Percentiles rank a stretch among this genome's conserved stretches.
These are phyloP conservation scores for Spongilla lacustris DNA, from an alignment of 37 sponge, comb jelly and placozoan species.

Conservation along the genomic window DNA sequence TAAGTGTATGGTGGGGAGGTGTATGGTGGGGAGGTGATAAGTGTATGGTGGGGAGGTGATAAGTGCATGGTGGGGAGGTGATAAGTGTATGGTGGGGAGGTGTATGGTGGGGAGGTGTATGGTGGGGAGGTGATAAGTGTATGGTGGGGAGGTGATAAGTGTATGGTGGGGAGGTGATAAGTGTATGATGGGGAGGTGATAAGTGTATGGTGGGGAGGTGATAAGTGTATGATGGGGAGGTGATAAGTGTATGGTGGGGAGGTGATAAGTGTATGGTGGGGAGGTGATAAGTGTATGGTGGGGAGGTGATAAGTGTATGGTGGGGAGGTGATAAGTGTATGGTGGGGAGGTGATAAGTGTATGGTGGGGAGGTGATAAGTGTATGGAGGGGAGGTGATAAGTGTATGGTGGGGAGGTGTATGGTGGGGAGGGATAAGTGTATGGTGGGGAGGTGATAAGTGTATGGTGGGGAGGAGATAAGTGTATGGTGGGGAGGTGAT, in stretches of 20 bases:
- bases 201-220: not conserved
- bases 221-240: not conserved
- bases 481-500: not conserved
- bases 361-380: not conserved
- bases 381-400: not conserved
- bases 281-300: not conserved
- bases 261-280: not conserved
- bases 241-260: not conserved
- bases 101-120: not conserved
- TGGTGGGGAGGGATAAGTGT: not conserved
- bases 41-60: too few relatives aligned
- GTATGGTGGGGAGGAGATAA: not conserved
- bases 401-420: not conserved
- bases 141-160: not conserved
- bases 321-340: not conserved
- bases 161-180: not conserved
- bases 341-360: not conserved
- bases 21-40: not conserved
- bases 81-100: not conserved
- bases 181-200: not conserved
- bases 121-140: not conserved
- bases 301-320: not conserved
- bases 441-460: not conserved
- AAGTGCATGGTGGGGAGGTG: not conserved
- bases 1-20: not conserved